Evolutionary conservation across 2,888 invertebrate genomes (phyloP), one percentile per base, ranked within the genome.

Genomic region (Capitulum mitella): DNA sequence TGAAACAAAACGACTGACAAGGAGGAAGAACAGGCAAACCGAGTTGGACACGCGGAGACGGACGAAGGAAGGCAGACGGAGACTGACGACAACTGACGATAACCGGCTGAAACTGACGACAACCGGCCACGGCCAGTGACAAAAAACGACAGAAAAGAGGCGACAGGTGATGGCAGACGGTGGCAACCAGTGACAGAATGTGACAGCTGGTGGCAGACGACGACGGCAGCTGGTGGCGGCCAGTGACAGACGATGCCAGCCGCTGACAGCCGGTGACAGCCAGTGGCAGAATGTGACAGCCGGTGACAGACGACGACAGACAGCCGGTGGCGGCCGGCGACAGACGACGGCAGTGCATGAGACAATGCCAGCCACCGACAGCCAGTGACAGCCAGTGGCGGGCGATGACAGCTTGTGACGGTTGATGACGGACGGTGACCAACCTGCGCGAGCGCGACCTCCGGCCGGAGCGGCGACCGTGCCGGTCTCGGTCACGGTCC

Each of bases 401-500:
- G n/a, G n/a, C n/a, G n/a, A n/a, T n/a, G n/a, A n/a, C n/a, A n/a
- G 14, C 34, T 3, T 2, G 2, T 6, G 3, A 19, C 2, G 1
- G 29, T 16, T 2, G 3, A 16, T 16, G 1, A 32, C 19, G 16
- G 32, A 34, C 32, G 34, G 61, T 0, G 6, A 3, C 58, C 10
- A 10, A 58, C 58, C 58, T 58, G n/a, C 58, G 5, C 10, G 58
- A 58, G 1, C 58, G 58, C 10, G 58, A 58, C 58, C 12, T 1
- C 16, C 64, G 14, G 14, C 3, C 32, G 19, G 64, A 34, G 5
- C 64, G 32, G 34, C 64, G 32, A 14, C 34, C 3, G 64, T 34
- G 64, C 34, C 61, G 29, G 61, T 61, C 32, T 3, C 61, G 5
- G 22, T 22, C 19, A 16, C 19, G 22, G 1, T 51, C 51, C 22